These are phyloP conservation scores for Lordiphosa stackelbergi DNA, from an alignment of 1,140 invertebrate species.

Conservation along the genomic window DNA sequence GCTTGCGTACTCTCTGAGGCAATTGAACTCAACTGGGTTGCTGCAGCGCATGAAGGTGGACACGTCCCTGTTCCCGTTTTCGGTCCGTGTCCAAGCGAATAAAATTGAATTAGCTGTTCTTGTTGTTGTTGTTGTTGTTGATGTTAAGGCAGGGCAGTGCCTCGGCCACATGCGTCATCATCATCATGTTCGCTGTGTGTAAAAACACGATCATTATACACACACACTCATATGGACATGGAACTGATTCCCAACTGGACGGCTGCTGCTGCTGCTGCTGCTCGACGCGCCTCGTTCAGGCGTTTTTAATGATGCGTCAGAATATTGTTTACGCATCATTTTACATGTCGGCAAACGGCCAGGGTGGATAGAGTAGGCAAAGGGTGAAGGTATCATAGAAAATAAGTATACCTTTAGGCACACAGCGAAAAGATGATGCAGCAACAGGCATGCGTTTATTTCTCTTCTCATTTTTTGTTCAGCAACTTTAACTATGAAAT, in stretches of 20 bases:
- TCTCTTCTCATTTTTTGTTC: not conserved
- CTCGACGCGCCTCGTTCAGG: conserved; percentile 57
- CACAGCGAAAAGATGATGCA: conserved; percentile 30
- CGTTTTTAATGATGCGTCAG: conserved; percentile 75
- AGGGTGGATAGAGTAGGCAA: conserved; percentile 10
- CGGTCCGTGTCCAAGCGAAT: conserved; percentile 38
- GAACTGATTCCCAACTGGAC: conserved; percentile 46
- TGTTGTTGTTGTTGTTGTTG: conserved; percentile 28
- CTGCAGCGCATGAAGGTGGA: conserved; percentile 65
- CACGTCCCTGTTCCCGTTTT: conserved; percentile 27
- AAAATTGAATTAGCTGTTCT: conserved; percentile 70
- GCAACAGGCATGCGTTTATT: not conserved
- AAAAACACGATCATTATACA: conserved; percentile 50
- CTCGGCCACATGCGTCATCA: conserved; percentile 62
- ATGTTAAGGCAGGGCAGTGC: conserved; percentile 61
- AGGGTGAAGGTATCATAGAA: conserved; percentile 8
- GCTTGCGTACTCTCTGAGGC: conserved; percentile 56
- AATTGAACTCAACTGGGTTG: conserved; percentile 58
- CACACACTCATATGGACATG: conserved; percentile 11
- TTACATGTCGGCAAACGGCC: conserved; percentile 69
- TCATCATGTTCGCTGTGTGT: conserved; percentile 64
- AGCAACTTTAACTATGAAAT: conserved; percentile 32
- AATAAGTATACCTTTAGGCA: conserved; percentile 26
- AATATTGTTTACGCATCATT: conserved; percentile 75
- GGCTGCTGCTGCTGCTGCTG: conserved; percentile 31